A percentile compares a stretch with the other conserved stretches of the same genome.
Conservation (phyloP, 2,797 vertebrate species). For the Euphonia xanthogaster region DNA sequence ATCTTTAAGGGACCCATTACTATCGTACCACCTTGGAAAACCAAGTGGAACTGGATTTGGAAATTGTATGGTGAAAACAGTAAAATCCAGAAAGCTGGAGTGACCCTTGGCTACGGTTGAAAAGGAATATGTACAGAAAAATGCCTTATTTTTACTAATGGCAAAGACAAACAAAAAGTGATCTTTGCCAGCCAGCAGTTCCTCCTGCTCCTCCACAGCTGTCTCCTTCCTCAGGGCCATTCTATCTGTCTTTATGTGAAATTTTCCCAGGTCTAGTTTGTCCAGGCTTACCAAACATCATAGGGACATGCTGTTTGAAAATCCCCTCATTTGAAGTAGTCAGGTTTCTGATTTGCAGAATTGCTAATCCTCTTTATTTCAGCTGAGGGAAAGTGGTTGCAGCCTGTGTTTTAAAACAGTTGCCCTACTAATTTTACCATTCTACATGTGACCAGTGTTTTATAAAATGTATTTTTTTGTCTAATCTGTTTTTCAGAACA, state of each 20-base stretch:
- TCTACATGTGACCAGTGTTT: fast-evolving
- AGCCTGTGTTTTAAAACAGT: background rate
- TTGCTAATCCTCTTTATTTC: background rate
- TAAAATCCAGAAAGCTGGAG: background rate
- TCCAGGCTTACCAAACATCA: background rate
- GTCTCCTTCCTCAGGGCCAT: background rate
- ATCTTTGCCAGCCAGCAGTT: background rate
- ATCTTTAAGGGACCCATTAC: background rate
- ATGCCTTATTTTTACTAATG: background rate
- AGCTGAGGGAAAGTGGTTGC: background rate
- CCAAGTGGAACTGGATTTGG: background rate
- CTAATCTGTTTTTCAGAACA: background rate
- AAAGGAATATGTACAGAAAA: background rate
- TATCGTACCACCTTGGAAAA: background rate
- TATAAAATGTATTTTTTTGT: background rate
- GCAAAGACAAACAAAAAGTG: background rate
- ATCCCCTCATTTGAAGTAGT: background rate
- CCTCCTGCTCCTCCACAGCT: background rate
- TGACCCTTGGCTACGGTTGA: background rate
- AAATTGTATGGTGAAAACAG: background rate
- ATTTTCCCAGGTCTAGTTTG: background rate
- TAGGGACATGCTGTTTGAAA: background rate
- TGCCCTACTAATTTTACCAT: background rate
- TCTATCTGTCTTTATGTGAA: background rate
- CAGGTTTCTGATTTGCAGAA: background rate